Percentiles rank a stretch among this genome's conserved stretches.
phyloP scores from a whole-genome alignment of 2,797 vertebrate genomes.

The Eupleurogrammus muticus region DNA sequence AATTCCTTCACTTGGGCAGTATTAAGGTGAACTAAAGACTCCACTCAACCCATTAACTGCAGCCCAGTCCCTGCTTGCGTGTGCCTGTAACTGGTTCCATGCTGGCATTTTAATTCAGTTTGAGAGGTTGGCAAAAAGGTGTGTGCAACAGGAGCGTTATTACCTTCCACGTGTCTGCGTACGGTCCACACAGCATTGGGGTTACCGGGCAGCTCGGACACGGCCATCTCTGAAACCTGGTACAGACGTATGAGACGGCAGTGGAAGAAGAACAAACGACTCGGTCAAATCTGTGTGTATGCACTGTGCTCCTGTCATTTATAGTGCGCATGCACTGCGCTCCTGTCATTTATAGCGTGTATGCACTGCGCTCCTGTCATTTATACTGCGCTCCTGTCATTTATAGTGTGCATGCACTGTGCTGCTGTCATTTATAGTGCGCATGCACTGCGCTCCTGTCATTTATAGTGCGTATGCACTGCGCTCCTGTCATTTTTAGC shows the following conservation, averaged over 20 bases:
- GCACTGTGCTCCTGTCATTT: too few species aligned
- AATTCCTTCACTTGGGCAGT: background rate
- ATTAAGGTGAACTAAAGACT: background rate
- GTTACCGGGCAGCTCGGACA: slow-evolving; percentile 98
- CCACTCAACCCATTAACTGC: background rate
- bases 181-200: slow-evolving; percentile 99
- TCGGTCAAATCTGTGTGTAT: too few species aligned
- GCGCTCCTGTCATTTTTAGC: too few species aligned
- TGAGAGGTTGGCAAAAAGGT: background rate
- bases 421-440: too few species aligned
- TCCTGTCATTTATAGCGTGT: too few species aligned
- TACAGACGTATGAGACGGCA: background rate
- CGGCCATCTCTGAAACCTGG: slow-evolving; percentile 99
- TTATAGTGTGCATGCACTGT: too few species aligned
- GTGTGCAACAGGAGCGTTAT: background rate
- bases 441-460: too few species aligned
- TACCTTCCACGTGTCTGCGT: slow-evolving; percentile 97
- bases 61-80: background rate
- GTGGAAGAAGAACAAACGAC: too few species aligned
- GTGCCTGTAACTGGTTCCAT: background rate
- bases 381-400: too few species aligned
- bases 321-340: too few species aligned
- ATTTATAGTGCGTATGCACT: too few species aligned
- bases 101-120: background rate
- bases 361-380: too few species aligned